These are phyloP conservation scores for Paradoxurus hermaphroditus DNA, from an alignment of 2,113 vertebrate genomes.

Conservation along the genomic window DNA sequence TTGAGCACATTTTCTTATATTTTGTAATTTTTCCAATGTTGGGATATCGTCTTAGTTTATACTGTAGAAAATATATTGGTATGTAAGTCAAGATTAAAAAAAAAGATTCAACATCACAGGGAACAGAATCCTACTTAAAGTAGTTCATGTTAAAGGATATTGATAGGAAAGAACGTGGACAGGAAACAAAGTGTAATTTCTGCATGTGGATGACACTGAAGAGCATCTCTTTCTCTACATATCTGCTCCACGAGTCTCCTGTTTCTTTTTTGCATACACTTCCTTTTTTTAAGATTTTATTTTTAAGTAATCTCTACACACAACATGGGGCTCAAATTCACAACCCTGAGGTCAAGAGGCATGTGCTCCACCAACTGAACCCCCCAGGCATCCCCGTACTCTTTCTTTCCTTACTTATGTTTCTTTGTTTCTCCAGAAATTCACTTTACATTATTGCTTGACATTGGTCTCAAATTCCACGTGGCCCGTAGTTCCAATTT, in stretches of 20 bases:
- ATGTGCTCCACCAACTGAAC: too few relatives aligned
- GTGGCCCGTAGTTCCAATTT: background rate
- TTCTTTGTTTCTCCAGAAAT: background rate
- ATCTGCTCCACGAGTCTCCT: background rate
- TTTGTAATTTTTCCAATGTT: background rate
- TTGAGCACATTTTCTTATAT: background rate
- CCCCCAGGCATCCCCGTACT: background rate
- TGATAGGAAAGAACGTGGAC: background rate
- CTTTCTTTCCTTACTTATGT: background rate
- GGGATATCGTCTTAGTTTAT: background rate
- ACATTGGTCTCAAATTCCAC: background rate
- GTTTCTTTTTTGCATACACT: background rate
- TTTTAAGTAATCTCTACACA: too few relatives aligned
- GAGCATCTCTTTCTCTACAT: background rate
- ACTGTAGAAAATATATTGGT: background rate
- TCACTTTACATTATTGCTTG: background rate
- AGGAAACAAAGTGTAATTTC: background rate
- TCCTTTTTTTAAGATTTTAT: background rate
- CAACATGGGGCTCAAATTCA: too few relatives aligned
- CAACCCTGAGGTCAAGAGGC: too few relatives aligned
- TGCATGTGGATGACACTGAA: background rate
- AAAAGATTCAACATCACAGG: background rate
- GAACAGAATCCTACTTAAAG: background rate
- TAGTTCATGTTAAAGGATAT: background rate
- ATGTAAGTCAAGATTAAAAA: conserved; percentile 22